A percentile compares a stretch with the other conserved stretches of the same genome.
Conservation (phyloP, 1,140 invertebrate species). For the Bombus ignitus region DNA sequence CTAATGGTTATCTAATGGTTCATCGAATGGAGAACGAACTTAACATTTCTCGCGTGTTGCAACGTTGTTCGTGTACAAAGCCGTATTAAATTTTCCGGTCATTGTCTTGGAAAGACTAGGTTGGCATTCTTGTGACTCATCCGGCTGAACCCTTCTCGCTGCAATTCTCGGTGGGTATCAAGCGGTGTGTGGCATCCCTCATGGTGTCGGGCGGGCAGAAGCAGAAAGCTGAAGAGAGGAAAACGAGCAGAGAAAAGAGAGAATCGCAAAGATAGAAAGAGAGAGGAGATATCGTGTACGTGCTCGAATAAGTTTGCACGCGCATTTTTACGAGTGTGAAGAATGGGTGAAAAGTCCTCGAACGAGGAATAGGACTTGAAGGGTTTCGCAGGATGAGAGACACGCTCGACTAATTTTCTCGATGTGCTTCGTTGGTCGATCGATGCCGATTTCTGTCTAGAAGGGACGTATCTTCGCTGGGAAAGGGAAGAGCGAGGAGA, state of each 20-base stretch:
- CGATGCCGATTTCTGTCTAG: conserved; percentile 57
- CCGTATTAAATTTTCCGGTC: not conserved
- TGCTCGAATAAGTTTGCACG: conserved; percentile 57
- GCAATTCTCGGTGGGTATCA: conserved; percentile 40
- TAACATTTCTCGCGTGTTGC: not conserved
- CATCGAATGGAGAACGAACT: not conserved
- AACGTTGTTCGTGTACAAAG: not conserved
- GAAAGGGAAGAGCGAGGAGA: not conserved
- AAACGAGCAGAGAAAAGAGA: not conserved
- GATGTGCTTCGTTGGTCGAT: conserved; percentile 53
- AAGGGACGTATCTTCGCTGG: conserved; percentile 27
- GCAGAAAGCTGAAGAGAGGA: not conserved
- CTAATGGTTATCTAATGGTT: too few relatives aligned
- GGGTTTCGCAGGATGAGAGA: conserved; percentile 50
- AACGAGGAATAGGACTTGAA: conserved; percentile 10
- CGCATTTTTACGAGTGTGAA: conserved; percentile 52
- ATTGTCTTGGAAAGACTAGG: conserved; percentile 4
- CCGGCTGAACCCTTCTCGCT: conserved; percentile 35
- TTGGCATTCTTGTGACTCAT: conserved; percentile 49
- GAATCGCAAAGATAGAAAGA: not conserved
- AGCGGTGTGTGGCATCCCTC: conserved; percentile 1
- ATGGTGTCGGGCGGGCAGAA: conserved; percentile 29
- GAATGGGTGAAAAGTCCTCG: conserved; percentile 41
- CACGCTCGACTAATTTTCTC: conserved; percentile 66
- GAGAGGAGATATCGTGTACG: conserved; percentile 48